Base-by-base conservation (phyloP, 2,113 vertebrate species). In the Girardinichthys multiradiatus region DNA sequence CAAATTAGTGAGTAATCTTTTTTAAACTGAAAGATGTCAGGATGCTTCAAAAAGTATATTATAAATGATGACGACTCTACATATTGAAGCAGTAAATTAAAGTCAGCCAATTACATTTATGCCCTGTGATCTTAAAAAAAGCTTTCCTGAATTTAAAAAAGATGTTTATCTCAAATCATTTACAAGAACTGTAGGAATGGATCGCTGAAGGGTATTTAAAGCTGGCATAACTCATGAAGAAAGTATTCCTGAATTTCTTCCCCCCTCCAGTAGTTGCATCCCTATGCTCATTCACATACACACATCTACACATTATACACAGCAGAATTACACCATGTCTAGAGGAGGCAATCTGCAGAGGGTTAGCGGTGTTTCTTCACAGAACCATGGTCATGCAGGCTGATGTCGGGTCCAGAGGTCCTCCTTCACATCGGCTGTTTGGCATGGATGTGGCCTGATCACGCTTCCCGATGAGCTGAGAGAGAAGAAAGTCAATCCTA, bases 371-470 rank as follows among this genome's bases (percentile, higher is more conserved):
- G 79, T 86, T 84, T 69, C 68, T 87, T 66, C 74, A 85, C 82
- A 81, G 83, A 88, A 84, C 76, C 77, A 3, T 51, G 28, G 79
- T 87, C 90, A 91, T 91, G 89, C 86, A 86, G 84, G 89, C 75
- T 83, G 77, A 83, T 66, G 60, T 70, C 59, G 83, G 67, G 81
- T 83, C 76, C 64, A 69, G 80, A 84, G 77, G 82, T 42, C 75
- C 74, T 85, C 70, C 72, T 69, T 80, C 60, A 81, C 64, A 75
- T 79, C 76, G 59, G 76, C 77, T 68, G 77, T 70, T 70, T 60
- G 48, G 71, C 73, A 77, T 69, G 74, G 78, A 68, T 59, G 61
- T 31, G 79, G 77, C 77, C 82, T 72, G 77, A 72, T 73, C 27
- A 48, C 62, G 84, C 77, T 72, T 78, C 70, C 24, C 4, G 51